Evolutionary conservation across 1,140 invertebrate genomes (phyloP), one percentile per base, ranked within the genome.

Genomic region (Drosophila melanica): DNA sequence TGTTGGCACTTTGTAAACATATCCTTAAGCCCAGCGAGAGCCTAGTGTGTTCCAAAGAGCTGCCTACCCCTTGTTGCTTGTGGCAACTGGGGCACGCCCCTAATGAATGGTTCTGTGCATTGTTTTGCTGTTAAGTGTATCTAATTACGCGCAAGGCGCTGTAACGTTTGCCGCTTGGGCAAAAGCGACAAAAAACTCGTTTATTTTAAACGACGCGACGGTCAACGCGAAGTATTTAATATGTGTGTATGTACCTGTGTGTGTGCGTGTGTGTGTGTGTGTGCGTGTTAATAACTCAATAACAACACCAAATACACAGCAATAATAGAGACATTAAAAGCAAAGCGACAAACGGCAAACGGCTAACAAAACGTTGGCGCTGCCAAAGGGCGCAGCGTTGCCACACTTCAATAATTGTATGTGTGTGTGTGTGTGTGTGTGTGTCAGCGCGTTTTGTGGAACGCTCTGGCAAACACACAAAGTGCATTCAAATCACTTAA

Each of bases 401-500:
- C 72, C 72, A 70, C 65, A 75, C 57, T 75, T 75, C 44, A 63
- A 44, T 73, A 33, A 35, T 37, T 42, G 41, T 45, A 23, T 53
- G 42, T 45, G 7, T 60, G 23, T 12, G 27, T 48, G 35, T 37
- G 42, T 45, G 10, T 60, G 23, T 12, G 27, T 48, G 41, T 37
- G 47, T 45, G 69, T 30, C 45, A 71, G 59, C 65, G 73, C 71
- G 58, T 70, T 74, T 69, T 50, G n/a, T 48, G 50, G 57, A 65
- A 65, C 70, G 50, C 37, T 64, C 48, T 53, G 37, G 55, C 55
- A 65, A 41, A 57, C 62, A 66, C 59, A 54, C 84, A 87, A 84
- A 87, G 79, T 87, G 84, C 84, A 87, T 87, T 89, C 84, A 87
- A 87, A 89, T 89, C 84, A 87, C 84, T 87, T 87, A 87, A 87